Evolutionary conservation across 2,113 vertebrate genomes (phyloP), one percentile per base, ranked within the genome.

Genomic region (Corythoichthys intestinalis): DNA sequence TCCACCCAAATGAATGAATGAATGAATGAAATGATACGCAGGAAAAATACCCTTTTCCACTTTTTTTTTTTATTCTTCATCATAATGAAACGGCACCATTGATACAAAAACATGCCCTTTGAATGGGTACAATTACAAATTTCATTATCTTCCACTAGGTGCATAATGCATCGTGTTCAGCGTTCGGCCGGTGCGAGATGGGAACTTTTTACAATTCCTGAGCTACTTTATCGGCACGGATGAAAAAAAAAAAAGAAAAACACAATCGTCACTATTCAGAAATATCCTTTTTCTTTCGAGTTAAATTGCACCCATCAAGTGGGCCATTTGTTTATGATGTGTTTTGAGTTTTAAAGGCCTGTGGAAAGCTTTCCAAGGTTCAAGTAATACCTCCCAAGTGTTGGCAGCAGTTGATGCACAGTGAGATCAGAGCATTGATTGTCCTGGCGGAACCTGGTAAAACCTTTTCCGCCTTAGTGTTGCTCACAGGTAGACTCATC

Each of bases 51-150:
- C 75, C 72, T 0, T 47, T 74, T 81, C 86, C 72, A 85, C 83
- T 86, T 92, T 92, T 90, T 89, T 89, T 84, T 85, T 92, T 93
- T 90, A 90, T 89, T 92, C 75, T 86, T 90, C 81, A 87, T 88
- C 75, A 76, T 85, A 87, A 75, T 78, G 75, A 90, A 90, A 90
- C 79, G 77, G 76, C 85, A 88, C 90, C 80, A 86, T 71, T 58
- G 74, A 92, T 90, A 91, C 83, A 90, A 87, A 89, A 85, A 88
- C 67, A 79, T 68, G 66, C 67, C 72, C 77, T 82, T 82, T 77
- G 72, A 82, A 78, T 73, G 65, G 76, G 75, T 79, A 85, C 81
- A 84, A 86, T 86, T 81, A 87, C 85, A 86, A 82, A 78, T 74
- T 17, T 88, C 66, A 80, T 71, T 63, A 70, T 81, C 11, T 66